Evolutionary conservation across 2,888 invertebrate species (phyloP).

Genomic region (Harpalus rufipes): DNA sequence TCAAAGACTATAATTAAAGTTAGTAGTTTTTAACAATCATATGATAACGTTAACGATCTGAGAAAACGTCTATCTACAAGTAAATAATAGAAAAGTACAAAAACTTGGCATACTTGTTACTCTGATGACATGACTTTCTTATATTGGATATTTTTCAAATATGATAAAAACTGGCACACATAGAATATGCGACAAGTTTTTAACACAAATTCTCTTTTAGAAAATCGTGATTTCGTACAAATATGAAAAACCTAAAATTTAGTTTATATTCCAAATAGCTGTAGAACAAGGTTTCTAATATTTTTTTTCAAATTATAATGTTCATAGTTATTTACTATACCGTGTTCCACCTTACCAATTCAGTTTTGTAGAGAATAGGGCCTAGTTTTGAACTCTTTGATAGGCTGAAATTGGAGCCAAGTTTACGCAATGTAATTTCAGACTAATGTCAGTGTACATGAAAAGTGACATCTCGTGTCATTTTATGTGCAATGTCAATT

Average conservation of each 20-base stretch:
- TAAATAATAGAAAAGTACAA: constrained; percentile 6
- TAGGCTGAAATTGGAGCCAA: no score
- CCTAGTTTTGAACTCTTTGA: no score
- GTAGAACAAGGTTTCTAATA: no score
- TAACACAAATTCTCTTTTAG: constrained; percentile 16
- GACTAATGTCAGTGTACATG: no score
- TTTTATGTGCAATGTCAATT: no score
- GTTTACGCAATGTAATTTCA: no score
- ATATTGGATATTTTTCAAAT: neutral
- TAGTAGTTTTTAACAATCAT: neutral
- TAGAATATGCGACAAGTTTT: neutral
- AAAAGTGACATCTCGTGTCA: no score
- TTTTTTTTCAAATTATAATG: no score
- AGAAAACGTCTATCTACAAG: constrained; percentile 21
- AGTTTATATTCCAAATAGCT: neutral
- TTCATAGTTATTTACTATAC: no score
- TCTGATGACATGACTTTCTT: neutral
- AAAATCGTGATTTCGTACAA: neutral
- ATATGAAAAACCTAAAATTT: neutral
- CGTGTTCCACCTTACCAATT: no score
- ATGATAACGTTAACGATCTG: neutral
- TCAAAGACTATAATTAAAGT: constrained; percentile 8
- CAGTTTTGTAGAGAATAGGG: no score
- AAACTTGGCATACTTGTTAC: constrained; percentile 12
- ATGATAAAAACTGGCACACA: constrained; percentile 12